Evolutionary conservation across 2,888 invertebrate species (phyloP).

Genomic region (Bimastos eiseni): DNA sequence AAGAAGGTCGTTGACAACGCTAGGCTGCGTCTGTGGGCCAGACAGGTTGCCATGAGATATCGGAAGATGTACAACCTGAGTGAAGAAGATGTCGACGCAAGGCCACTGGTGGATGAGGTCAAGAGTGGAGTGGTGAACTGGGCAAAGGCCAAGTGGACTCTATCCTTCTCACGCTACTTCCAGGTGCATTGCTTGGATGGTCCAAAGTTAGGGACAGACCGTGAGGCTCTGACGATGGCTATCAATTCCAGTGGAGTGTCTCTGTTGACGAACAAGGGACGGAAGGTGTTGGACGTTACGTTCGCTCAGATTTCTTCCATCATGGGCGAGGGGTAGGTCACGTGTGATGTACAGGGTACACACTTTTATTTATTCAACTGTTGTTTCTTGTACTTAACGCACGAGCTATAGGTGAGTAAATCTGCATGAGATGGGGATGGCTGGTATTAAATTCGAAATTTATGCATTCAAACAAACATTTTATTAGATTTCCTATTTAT

Average conservation of each 20-base stretch:
- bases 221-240: not conserved
- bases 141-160: slow-evolving; percentile 15
- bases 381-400: not conserved
- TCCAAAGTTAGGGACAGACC: not conserved
- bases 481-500: no score
- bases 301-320: slow-evolving; percentile 29
- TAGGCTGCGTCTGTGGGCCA: slow-evolving; percentile 8
- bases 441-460: no score
- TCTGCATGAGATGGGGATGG: no score
- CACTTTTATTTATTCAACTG: no score
- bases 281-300: not conserved
- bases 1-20: not conserved
- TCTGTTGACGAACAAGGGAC: slow-evolving; percentile 7
- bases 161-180: slow-evolving; percentile 19
- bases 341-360: not conserved
- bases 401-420: no score
- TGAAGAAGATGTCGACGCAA: not conserved
- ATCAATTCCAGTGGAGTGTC: slow-evolving; percentile 16
- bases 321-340: not conserved
- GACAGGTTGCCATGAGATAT: slow-evolving; percentile 28
- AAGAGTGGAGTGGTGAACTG: slow-evolving; percentile 26
- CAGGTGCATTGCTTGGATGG: slow-evolving; percentile 7
- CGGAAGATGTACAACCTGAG: slow-evolving; percentile 29
- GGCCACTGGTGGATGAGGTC: not conserved
- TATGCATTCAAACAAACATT: no score